phyloP scores from a whole-genome alignment of 2,113 vertebrate genomes.

The Cnemophilus loriae region DNA sequence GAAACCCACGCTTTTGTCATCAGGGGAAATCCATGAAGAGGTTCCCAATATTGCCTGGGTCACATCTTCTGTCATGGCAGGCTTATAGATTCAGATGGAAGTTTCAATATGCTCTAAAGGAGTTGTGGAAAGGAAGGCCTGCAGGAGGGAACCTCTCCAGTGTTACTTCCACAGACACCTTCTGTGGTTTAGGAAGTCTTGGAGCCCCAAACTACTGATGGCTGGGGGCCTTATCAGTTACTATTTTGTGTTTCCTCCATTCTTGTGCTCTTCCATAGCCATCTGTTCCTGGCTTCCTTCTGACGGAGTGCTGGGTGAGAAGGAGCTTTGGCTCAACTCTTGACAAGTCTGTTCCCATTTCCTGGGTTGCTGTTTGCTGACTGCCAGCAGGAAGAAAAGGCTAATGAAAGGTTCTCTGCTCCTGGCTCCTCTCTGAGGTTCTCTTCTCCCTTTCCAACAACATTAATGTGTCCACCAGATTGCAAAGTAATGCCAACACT shows the following conservation, averaged over 20 bases:
- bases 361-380: background rate
- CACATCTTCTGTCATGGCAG: background rate
- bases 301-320: background rate
- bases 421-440: background rate
- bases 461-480: background rate
- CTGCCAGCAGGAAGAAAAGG: background rate
- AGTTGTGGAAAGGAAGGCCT: background rate
- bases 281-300: background rate
- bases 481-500: background rate
- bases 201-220: background rate
- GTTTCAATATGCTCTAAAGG: background rate
- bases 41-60: background rate
- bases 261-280: background rate
- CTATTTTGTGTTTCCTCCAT: background rate
- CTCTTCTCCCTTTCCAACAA: background rate
- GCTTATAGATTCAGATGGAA: background rate
- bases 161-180: background rate
- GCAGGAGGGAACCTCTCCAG: background rate
- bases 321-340: background rate
- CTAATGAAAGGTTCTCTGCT: background rate
- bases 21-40: background rate
- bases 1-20: background rate
- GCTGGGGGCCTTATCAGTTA: background rate
- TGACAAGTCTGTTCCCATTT: background rate
- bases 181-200: background rate